phyloP scores from a whole-genome alignment of 2,113 vertebrate species.

The Daphoenositta chrysoptera region DNA sequence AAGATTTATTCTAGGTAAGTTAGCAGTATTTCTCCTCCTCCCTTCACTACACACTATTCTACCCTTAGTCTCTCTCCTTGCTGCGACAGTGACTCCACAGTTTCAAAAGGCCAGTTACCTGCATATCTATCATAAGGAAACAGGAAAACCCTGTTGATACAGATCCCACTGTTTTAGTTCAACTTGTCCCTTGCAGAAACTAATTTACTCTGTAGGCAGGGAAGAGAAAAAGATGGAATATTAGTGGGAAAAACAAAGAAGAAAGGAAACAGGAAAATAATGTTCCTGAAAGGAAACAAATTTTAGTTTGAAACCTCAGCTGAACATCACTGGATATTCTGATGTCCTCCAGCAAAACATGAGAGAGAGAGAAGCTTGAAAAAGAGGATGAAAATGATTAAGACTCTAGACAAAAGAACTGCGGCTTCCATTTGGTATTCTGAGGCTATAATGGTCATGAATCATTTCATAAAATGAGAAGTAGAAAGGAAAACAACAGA shows the following conservation, averaged over 20 bases:
- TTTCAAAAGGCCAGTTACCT: background rate
- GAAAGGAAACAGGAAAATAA: background rate
- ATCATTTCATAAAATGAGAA: slow-evolving; percentile 60
- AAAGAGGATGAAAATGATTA: slow-evolving; percentile 60
- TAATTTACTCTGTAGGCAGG: background rate
- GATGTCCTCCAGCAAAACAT: slow-evolving; percentile 54
- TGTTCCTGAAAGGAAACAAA: slow-evolving; percentile 25
- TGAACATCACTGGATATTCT: slow-evolving; percentile 24
- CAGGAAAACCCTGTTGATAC: background rate
- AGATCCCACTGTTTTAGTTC: background rate
- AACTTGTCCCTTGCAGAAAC: background rate
- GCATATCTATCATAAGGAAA: background rate
- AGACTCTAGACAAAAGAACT: slow-evolving; percentile 51
- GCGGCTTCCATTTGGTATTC: slow-evolving; percentile 52
- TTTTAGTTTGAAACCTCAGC: slow-evolving; percentile 3
- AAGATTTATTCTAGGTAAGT: background rate
- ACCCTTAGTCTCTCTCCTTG: background rate
- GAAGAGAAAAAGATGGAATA: background rate
- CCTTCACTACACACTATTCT: background rate
- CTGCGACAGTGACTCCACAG: background rate
- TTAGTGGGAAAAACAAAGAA: background rate
- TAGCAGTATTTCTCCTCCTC: background rate
- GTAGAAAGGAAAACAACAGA: slow-evolving; percentile 55
- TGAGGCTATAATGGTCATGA: slow-evolving; percentile 57
- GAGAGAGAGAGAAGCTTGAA: slow-evolving; percentile 26